Evolutionary conservation across 2,113 vertebrate species (phyloP).

Genomic region (Centropus bengalensis): DNA sequence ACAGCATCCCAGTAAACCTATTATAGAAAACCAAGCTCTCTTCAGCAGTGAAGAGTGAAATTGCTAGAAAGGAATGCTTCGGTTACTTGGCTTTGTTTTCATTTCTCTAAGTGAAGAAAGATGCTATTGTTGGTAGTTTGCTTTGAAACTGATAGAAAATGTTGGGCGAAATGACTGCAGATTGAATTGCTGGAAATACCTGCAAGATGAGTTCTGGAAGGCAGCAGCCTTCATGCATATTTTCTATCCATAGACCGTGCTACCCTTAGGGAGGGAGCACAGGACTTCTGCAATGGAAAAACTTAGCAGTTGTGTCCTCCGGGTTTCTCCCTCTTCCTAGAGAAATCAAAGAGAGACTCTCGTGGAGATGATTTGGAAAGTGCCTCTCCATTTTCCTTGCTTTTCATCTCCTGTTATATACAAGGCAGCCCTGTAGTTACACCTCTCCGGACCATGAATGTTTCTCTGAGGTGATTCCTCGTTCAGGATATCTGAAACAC

Average conservation of each 20-base stretch:
- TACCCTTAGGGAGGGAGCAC: neutral
- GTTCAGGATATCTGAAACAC: neutral
- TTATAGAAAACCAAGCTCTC: neutral
- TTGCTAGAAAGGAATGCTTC: conserved; percentile 15
- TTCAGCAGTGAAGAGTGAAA: neutral
- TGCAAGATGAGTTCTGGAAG: conserved; percentile 30
- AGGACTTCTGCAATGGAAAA: conserved; percentile 17
- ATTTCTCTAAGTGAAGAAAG: conserved; percentile 24
- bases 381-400: neutral
- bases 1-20: neutral
- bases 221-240: neutral
- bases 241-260: neutral
- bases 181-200: conserved; percentile 61
- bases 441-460: neutral
- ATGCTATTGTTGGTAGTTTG: conserved; percentile 46
- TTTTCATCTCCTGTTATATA: neutral
- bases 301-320: neutral
- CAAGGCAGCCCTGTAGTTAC: neutral
- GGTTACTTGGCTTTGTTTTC: neutral
- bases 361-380: neutral
- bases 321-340: neutral
- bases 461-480: neutral
- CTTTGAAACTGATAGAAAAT: conserved; percentile 56
- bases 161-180: conserved; percentile 20
- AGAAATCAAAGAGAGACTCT: neutral